These are phyloP conservation scores for Bovichtus diacanthus DNA, from an alignment of 2,797 vertebrate genomes.

Conservation along the genomic window DNA sequence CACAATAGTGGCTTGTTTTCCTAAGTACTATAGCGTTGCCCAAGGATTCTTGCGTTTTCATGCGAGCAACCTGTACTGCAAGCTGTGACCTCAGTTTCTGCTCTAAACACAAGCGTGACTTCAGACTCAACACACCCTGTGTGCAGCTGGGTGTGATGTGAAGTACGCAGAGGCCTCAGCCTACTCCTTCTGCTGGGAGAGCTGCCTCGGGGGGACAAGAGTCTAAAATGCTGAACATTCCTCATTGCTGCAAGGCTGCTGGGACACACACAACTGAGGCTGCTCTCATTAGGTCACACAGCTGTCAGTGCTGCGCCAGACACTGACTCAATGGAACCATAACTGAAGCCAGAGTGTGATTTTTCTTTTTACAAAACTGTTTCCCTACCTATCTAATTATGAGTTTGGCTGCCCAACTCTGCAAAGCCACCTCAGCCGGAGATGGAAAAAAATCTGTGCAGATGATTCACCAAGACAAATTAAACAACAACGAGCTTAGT, in stretches of 20 bases:
- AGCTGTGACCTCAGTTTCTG: conserved; percentile 57
- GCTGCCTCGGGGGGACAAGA: conserved; percentile 12
- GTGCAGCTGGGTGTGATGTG: conserved; percentile 52
- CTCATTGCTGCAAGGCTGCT: conserved; percentile 35
- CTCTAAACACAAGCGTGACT: conserved; percentile 52
- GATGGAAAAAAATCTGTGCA: neutral
- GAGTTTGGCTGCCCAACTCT: neutral
- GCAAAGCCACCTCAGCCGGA: neutral
- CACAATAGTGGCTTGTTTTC: conserved; percentile 73
- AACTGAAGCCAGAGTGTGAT: neutral
- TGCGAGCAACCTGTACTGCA: neutral
- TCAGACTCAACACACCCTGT: conserved; percentile 66
- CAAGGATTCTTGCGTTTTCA: conserved; percentile 9
- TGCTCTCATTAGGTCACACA: conserved; percentile 49
- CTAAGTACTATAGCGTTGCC: neutral
- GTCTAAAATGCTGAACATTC: conserved; percentile 41
- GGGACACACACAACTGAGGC: conserved; percentile 29
- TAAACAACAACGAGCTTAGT: neutral
- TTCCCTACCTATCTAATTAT: neutral
- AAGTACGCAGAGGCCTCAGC: conserved; percentile 4
- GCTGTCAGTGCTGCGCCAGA: conserved; percentile 41
- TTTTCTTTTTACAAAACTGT: neutral
- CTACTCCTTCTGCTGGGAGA: conserved; percentile 27
- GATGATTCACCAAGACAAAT: neutral
- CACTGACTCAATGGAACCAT: conserved; percentile 32